Evolutionary conservation across 2,888 invertebrate species (phyloP).

Genomic region (Drepanosiphum platanoidis): DNA sequence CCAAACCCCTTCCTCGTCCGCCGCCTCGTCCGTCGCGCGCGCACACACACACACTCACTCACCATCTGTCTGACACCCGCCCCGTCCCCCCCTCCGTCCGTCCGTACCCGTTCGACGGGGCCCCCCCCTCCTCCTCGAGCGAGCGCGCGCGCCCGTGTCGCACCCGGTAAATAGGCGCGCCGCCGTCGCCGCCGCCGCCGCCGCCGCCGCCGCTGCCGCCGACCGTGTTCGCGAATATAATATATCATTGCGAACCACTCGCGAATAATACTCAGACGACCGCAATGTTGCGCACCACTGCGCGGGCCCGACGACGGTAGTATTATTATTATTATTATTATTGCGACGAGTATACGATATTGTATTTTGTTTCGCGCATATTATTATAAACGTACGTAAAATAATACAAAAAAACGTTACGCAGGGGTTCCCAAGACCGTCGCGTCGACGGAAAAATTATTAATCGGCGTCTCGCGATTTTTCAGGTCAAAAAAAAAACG

Average conservation of each 20-base stretch:
- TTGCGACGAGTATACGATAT: too few relatives aligned
- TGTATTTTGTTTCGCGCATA: too few relatives aligned
- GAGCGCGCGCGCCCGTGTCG: constrained; percentile 5
- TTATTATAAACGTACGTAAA: too few relatives aligned
- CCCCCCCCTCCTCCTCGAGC: too few relatives aligned
- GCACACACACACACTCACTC: neutral
- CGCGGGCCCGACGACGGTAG: too few relatives aligned
- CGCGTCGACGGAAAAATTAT: too few relatives aligned
- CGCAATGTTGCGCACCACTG: neutral
- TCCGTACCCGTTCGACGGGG: neutral
- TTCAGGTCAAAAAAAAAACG: too few relatives aligned
- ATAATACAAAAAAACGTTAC: neutral
- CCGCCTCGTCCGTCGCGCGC: neutral
- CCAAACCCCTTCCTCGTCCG: constrained; percentile 9
- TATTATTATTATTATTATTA: too few relatives aligned
- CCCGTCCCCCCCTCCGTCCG: constrained; percentile 3
- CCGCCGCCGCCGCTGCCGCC: neutral
- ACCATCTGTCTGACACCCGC: constrained; percentile 57
- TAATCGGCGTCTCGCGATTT: too few relatives aligned
- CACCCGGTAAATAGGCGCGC: constrained; percentile 1
- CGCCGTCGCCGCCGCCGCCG: neutral
- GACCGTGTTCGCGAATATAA: constrained; percentile 8
- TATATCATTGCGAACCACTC: neutral
- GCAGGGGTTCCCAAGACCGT: too few relatives aligned
- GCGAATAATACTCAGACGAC: neutral